A percentile compares a stretch with the other conserved stretches of the same genome.
phyloP scores from a whole-genome alignment of 2,797 vertebrate genomes.

The Pitangus sulphuratus region DNA sequence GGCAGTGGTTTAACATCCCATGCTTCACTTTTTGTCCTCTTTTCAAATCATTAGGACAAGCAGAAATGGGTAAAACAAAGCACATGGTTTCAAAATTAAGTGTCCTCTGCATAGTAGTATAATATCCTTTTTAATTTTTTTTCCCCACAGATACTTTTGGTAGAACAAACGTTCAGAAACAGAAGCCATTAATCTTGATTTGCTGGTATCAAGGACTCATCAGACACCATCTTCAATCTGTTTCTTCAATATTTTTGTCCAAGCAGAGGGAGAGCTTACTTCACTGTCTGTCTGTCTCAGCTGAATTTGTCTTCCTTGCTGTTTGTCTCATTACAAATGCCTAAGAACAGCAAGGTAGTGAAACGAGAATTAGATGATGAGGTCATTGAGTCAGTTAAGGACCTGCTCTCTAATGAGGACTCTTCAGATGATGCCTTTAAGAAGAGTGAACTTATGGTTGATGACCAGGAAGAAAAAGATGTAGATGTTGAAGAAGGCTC shows the following conservation, averaged over 20 bases:
- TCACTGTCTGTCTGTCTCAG: neutral
- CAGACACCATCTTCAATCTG: neutral
- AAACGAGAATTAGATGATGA: constrained; percentile 97
- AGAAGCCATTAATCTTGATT: constrained; percentile 28
- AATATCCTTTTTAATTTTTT: neutral
- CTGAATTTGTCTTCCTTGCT: neutral
- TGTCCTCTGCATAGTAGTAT: neutral
- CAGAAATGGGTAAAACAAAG: neutral
- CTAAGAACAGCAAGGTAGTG: constrained; percentile 96
- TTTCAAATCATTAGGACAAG: neutral
- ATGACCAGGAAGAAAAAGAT: constrained; percentile 82
- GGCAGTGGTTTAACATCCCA: neutral
- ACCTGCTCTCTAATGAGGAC: constrained; percentile 97
- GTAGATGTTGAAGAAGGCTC: constrained; percentile 79
- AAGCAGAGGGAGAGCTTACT: neutral
- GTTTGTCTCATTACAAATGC: constrained; percentile 85
- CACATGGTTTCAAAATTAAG: neutral
- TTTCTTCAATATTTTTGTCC: neutral
- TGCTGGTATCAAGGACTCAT: constrained; percentile 26
- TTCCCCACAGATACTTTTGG: constrained; percentile 45
- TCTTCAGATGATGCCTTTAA: constrained; percentile 92
- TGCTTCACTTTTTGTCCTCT: neutral
- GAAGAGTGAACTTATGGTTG: constrained; percentile 90
- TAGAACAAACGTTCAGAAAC: neutral
- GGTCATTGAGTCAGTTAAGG: constrained; percentile 94